phyloP scores from a whole-genome alignment of 1,140 invertebrate species.

The Acromyrmex charruanus region DNA sequence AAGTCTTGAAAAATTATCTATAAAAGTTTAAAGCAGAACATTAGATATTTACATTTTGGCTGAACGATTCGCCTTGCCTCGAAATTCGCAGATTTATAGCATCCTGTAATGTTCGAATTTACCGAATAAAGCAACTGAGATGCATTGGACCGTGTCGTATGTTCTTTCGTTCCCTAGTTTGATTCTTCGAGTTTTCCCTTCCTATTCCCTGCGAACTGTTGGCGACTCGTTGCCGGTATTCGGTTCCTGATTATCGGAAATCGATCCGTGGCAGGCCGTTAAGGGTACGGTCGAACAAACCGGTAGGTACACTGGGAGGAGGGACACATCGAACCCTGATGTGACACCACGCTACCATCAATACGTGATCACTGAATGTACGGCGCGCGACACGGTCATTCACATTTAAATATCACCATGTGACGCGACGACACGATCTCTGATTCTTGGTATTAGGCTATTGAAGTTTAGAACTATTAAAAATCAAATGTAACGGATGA shows the following conservation, averaged over 20 bases:
- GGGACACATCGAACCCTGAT: slow-evolving; percentile 21
- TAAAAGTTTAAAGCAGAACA: background rate
- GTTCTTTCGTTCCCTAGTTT: slow-evolving; percentile 62
- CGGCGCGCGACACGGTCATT: slow-evolving; percentile 69
- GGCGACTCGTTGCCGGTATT: slow-evolving; percentile 53
- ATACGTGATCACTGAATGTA: slow-evolving; percentile 54
- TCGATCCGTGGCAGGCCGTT: slow-evolving; percentile 75
- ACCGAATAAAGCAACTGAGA: slow-evolving; percentile 56
- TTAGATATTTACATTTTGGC: slow-evolving; percentile 14
- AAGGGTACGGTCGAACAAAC: slow-evolving; percentile 68
- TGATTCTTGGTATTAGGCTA: slow-evolving; percentile 21
- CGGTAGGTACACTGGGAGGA: slow-evolving; percentile 43
- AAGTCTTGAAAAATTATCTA: background rate
- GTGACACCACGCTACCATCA: slow-evolving; percentile 36
- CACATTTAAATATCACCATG: slow-evolving; percentile 78
- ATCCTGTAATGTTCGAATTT: slow-evolving; percentile 51
- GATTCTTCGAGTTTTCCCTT: slow-evolving; percentile 55
- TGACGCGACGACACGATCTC: slow-evolving; percentile 45
- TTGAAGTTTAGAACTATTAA: slow-evolving; percentile 14
- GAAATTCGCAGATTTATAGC: slow-evolving; percentile 43
- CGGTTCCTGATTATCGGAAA: slow-evolving; percentile 79
- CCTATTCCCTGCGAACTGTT: slow-evolving; percentile 10
- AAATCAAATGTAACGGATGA: slow-evolving; percentile 5
- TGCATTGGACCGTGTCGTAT: slow-evolving; percentile 62
- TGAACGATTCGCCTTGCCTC: slow-evolving; percentile 16